These are phyloP conservation scores for Argya squamiceps DNA, from an alignment of 2,797 vertebrate species.

Conservation along the genomic window DNA sequence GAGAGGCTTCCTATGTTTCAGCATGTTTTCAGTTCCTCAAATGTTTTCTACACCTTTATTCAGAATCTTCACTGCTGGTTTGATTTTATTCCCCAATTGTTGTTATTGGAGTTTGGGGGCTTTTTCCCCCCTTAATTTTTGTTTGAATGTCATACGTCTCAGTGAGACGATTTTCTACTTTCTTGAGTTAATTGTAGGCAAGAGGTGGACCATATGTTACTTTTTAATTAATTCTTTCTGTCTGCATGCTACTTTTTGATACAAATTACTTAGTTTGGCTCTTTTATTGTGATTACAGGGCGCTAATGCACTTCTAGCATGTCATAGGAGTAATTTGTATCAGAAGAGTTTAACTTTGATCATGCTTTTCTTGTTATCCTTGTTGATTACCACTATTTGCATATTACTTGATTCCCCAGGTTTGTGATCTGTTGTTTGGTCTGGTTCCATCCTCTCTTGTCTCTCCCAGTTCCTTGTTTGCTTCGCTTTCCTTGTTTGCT, in stretches of 20 bases:
- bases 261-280: conserved; percentile 28
- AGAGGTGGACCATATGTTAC: neutral
- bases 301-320: conserved; percentile 42
- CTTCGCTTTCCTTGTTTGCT: conserved; percentile 24
- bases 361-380: conserved; percentile 53
- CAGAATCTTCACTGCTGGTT: neutral
- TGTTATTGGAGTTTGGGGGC: neutral
- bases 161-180: neutral
- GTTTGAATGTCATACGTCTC: conserved; percentile 26
- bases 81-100: neutral
- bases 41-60: neutral
- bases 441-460: neutral
- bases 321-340: conserved; percentile 35
- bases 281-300: conserved; percentile 39
- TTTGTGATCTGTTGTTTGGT: conserved; percentile 28
- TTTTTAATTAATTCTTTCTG: conserved; percentile 43
- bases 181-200: conserved; percentile 26
- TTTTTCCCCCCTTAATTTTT: conserved; percentile 56
- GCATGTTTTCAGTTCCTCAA: neutral
- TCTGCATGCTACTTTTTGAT: conserved; percentile 6
- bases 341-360: conserved; percentile 63
- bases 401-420: conserved; percentile 44
- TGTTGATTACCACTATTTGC: conserved; percentile 64
- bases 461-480: conserved; percentile 43
- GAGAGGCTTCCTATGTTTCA: neutral